Base-by-base conservation (phyloP, 1,140 invertebrate genomes). In the Drosophila nigromelanica region DNA sequence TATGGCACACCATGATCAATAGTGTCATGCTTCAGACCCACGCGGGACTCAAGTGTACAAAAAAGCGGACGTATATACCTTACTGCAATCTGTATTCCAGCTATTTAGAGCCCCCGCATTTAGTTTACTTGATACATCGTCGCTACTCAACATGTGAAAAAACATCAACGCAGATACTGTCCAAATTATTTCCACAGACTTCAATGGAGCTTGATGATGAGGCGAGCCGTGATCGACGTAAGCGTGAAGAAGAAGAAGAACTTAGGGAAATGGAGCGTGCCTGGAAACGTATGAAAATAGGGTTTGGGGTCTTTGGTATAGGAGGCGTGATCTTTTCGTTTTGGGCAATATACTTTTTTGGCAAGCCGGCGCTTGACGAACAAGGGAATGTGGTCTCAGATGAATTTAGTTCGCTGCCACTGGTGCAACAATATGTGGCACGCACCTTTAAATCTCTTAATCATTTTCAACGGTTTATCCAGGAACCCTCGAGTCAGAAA, bases 401-500 rank as follows among this genome's bases (percentile, higher is more conserved):
- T 93, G 96, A 98, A 92, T 98, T 96, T 87, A 94, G 94, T 47
- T 73, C 95, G 54, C 92, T 96, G 92, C 95, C 97, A 24, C 86
- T 93, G 3, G 81, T 94, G 12, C 83, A 95, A 73, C 96, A 97
- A 92, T 96, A 97, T 85, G 85, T 95, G n/a, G 94, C 94, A 50
- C 93, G 97, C 56, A 94, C 96, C 5, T 94, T 94, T 90, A 95
- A 94, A 76, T 95, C 97, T 87, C 91, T 97, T 5, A 95, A 95
- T 68, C 96, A 95, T 86, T 97, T 96, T 85, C 95, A 95, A 87
- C 96, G 95, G 94, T 94, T 96, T 92, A 96, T 99, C 48, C 95
- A 97, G 93, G 98, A 99, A 90, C 99, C 99, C 3, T 98, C 98
- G 3, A 95, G 98, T 69, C 96, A 98, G 59, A 97, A 98, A 91